phyloP scores from a whole-genome alignment of 2,113 vertebrate species.

The Clupea harengus region DNA sequence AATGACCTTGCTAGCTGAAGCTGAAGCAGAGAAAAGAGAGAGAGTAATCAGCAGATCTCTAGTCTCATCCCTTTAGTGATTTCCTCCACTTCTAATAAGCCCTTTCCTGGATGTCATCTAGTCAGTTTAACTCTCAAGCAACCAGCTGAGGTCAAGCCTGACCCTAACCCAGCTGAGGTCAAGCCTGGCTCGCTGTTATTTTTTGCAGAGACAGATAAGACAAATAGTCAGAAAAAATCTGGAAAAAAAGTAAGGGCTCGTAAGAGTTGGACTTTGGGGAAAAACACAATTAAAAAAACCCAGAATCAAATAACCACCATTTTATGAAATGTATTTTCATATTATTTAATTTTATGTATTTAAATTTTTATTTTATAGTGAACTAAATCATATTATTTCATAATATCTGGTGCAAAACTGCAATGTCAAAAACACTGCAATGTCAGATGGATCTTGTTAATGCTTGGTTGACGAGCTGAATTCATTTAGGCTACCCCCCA shows the following conservation, averaged over 20 bases:
- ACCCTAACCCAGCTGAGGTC: too few relatives aligned
- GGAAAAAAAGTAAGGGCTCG: background rate
- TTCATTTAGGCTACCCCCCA: background rate
- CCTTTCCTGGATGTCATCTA: background rate
- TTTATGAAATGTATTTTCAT: background rate
- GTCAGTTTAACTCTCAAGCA: background rate
- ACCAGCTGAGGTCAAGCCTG: background rate
- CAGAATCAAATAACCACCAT: too few relatives aligned
- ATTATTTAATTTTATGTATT: too few relatives aligned
- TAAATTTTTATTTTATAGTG: too few relatives aligned
- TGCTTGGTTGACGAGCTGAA: too few relatives aligned
- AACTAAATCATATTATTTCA: too few relatives aligned
- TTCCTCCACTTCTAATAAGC: background rate
- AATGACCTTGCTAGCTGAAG: background rate
- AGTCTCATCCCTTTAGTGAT: background rate
- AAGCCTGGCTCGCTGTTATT: background rate
- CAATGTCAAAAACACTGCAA: too few relatives aligned
- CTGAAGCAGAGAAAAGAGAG: background rate
- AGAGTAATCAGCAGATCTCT: background rate
- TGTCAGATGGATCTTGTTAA: too few relatives aligned
- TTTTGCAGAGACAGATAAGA: background rate
- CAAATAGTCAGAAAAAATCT: background rate
- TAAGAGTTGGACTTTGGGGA: background rate
- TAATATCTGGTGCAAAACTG: too few relatives aligned
- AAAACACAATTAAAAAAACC: too few relatives aligned